Base-by-base conservation (phyloP, 2,888 invertebrate species). In the Agrotis segetum region DNA sequence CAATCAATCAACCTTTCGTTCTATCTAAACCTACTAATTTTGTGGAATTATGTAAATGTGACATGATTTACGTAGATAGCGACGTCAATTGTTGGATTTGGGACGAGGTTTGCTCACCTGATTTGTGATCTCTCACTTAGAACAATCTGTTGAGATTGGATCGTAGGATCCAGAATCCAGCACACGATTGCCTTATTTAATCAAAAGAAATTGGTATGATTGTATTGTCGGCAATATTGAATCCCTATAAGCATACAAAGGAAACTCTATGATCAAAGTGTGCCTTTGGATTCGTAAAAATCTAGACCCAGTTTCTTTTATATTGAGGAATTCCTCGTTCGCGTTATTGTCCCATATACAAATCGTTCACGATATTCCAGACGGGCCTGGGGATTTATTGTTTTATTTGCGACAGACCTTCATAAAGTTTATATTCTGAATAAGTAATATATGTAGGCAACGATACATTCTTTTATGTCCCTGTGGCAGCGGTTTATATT, bases 391-490 rank as follows among this genome's bases (percentile, higher is more conserved):
- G 84, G 87, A 88, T 89, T 87, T 89, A 88, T 89, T 82, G 82
- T 85, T 86, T 87, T 87, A 88, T 90, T 89, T 90, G 87, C 85
- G 87, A 88, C 86, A 85, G 85, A 88, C 81, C 87, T 77, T 67
- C 74, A 83, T 77, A 81, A 74, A 73, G 56, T 75, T 77, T 82
- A 67, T 84, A 55, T 76, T 68, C 66, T 49, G 61, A 67, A 82
- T 73, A 79, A 70, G 69, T 73, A 65, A 67, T 61, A 60, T 69
- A 21, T 73, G 21, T 60, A 63, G 65, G 67, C 60, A 61, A 59
- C 46, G n/a, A 72, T 49, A 56, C 60, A 56, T 56, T 34, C 53
- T 29, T 24, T 16, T 47, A 47, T 44, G 29, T 66, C 21, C 14
- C 13, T 34, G 14, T 6, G 14, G 44, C 50, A 56, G 44, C 29